Conservation (phyloP, 2,888 invertebrate species). For the Platycnemis pennipes region DNA sequence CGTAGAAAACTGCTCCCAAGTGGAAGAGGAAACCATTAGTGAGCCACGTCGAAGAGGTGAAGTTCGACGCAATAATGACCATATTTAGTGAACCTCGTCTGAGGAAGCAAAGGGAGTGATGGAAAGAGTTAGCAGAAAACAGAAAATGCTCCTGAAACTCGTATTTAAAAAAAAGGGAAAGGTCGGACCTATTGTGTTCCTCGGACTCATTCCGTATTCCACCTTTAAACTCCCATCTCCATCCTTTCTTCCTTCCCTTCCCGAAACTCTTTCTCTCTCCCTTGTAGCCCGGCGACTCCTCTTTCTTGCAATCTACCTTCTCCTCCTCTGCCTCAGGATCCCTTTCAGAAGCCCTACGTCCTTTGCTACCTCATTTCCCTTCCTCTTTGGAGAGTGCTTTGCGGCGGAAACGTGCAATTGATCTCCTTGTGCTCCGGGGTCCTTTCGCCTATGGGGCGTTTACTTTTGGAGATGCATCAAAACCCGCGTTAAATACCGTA, state of each 20-base stretch:
- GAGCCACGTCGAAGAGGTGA: neutral
- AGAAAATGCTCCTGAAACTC: conserved; percentile 28
- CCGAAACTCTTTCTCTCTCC: neutral
- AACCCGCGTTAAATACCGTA: neutral
- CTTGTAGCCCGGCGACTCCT: neutral
- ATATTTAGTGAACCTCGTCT: neutral
- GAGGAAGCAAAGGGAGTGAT: neutral
- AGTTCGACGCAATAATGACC: neutral
- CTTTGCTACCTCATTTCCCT: neutral
- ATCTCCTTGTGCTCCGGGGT: neutral
- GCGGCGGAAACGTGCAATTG: neutral
- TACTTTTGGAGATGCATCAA: neutral
- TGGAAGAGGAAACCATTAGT: neutral
- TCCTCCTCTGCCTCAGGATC: neutral
- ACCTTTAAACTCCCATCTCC: conserved; percentile 37
- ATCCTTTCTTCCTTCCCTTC: neutral
- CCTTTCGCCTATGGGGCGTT: neutral
- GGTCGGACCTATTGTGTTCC: conserved; percentile 41
- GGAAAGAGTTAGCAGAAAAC: neutral
- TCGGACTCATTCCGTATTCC: conserved; percentile 57
- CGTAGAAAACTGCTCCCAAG: neutral
- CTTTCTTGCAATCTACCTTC: neutral
- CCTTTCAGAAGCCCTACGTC: neutral
- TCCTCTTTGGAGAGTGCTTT: neutral
- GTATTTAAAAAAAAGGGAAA: neutral